Evolutionary conservation across 2,113 vertebrate species (phyloP).

Genomic region (Arizona elegans): DNA sequence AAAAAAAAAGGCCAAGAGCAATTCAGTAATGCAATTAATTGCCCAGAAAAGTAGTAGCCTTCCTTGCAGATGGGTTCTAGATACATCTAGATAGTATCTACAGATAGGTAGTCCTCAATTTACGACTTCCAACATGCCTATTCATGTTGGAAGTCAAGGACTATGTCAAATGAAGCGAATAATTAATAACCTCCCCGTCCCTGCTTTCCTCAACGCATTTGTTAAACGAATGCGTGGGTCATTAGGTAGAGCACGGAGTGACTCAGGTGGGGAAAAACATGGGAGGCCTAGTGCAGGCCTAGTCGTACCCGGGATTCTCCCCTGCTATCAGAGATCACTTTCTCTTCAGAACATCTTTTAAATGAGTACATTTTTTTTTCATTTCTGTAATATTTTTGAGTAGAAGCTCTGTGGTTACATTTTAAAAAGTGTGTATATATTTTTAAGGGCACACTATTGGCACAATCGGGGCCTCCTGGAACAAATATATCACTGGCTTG

Average conservation of each 20-base stretch:
- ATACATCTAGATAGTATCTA: no score
- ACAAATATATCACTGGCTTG: constrained; percentile 73
- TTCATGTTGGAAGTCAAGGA: no score
- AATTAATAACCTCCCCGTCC: neutral
- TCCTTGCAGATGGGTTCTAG: neutral
- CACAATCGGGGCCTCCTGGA: constrained; percentile 68
- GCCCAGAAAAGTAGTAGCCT: neutral
- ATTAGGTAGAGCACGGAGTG: neutral
- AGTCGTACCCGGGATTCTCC: neutral
- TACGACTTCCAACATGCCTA: neutral
- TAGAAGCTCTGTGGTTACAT: neutral
- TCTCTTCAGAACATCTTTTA: neutral
- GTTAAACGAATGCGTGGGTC: neutral
- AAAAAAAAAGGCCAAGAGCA: neutral
- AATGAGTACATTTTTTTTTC: neutral
- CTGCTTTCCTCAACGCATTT: neutral
- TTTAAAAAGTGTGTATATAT: constrained; percentile 12
- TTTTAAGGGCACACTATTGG: constrained; percentile 76
- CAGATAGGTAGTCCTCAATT: neutral
- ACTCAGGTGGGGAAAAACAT: neutral
- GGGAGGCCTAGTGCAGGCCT: neutral
- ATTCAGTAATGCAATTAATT: neutral
- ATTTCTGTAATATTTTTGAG: neutral
- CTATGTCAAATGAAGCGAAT: neutral
- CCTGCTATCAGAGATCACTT: no score